Base-by-base conservation (phyloP, 2,797 vertebrate species). In the Morelia viridis region DNA sequence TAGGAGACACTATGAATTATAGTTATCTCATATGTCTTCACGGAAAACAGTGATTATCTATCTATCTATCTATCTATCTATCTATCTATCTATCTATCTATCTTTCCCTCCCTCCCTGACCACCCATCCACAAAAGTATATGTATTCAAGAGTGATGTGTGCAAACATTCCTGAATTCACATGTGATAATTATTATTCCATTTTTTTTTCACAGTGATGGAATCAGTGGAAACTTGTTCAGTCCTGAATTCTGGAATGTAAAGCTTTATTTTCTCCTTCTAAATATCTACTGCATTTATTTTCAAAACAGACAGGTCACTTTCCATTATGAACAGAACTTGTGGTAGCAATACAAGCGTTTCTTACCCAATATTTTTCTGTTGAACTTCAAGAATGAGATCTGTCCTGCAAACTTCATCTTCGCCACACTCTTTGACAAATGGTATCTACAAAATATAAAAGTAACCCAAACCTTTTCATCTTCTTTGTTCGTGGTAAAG, bases 361-460 rank as follows among this genome's bases (percentile, higher is more conserved):
- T 96, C 97, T 97, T 96, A 99, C 98, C 97, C 93, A 0, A 93
- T 92, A 85, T 97, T 94, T 92, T 97, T 96, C 60, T 61, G 97
- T 46, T 97, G 97, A 93, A 98, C 98, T 6, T 94, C 96, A 90
- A 99, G 97, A 94, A 97, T 97, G 93, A 99, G 97, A 94, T 99
- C 98, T 86, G 97, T 98, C 53, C 97, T 93, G 93, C 99, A 99
- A 88, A 98, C 93, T 3, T 98, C 98, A 94, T 99, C 99, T n/a
- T 98, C 97, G 76, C 98, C 99, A 80, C 99, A 99, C 68, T 99
- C 98, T 96, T 98, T 99, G 4, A 98, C 96, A 95, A 99, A 99
- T 61, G 98, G 98, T 91, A 98, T 97, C 99, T 99, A 94, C 56
- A 89, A 89, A 85, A 65, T 28, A 58, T 0, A 19, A 89, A 90